A percentile compares a stretch with the other conserved stretches of the same genome.
These are phyloP conservation scores for Dendrolimus kikuchii DNA, from an alignment of 1,140 invertebrate genomes.

Conservation along the genomic window DNA sequence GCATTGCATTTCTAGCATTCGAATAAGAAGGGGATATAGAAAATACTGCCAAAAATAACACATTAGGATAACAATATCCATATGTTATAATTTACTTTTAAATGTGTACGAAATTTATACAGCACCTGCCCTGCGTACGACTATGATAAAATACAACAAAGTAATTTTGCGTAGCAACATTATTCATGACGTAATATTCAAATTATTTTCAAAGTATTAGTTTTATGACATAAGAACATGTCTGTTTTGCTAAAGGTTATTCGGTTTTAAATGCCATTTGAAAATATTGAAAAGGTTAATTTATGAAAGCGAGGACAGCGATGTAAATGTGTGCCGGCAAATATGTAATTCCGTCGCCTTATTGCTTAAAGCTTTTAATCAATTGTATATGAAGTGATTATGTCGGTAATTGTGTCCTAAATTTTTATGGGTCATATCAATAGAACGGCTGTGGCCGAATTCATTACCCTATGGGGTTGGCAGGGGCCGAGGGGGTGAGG, in stretches of 20 bases:
- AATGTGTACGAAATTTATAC: neutral
- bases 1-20: conserved; percentile 6
- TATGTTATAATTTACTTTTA: conserved; percentile 2
- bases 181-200: neutral
- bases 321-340: too few relatives aligned
- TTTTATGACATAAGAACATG: too few relatives aligned
- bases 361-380: neutral
- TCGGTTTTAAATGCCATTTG: too few relatives aligned
- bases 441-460: conserved; percentile 45
- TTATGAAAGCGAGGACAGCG: too few relatives aligned
- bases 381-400: conserved; percentile 22
- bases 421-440: conserved; percentile 56
- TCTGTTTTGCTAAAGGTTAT: too few relatives aligned
- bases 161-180: neutral
- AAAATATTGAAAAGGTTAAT: too few relatives aligned
- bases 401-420: conserved; percentile 44
- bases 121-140: too few relatives aligned
- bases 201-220: neutral
- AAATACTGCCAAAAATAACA: conserved; percentile 2
- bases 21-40: conserved; percentile 1
- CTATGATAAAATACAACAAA: neutral
- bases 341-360: neutral
- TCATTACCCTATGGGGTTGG: conserved; percentile 50
- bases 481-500: conserved; percentile 15
- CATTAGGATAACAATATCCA: neutral